Base-by-base conservation (phyloP, 2,888 invertebrate genomes). In the Encarsia formosa region DNA sequence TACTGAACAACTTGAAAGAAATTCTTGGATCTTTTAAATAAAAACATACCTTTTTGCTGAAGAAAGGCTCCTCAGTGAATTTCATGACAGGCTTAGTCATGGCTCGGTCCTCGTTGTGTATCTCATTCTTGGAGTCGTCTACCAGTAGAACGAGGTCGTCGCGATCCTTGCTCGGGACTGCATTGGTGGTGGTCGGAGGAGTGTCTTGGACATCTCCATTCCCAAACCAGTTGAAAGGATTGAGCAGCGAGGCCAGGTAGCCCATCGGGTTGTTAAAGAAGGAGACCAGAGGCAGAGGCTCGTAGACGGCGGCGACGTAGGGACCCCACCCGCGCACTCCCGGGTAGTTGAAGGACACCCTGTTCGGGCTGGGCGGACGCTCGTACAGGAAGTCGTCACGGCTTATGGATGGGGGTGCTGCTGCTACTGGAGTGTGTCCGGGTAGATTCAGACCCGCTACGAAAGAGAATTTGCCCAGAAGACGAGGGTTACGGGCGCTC, bases 391-490 rank as follows among this genome's bases (percentile, higher is more conserved):
- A n/a, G n/a, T n/a, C n/a, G n/a, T n/a, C n/a, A n/a, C n/a, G n/a
- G n/a, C n/a, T n/a, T n/a, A n/a, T n/a, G n/a, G n/a, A n/a, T n/a
- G n/a, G n/a, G n/a, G n/a, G n/a, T n/a, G n/a, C n/a, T n/a, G n/a
- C n/a, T n/a, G n/a, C n/a, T n/a, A n/a, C 34, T 5, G n/a, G 5
- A 5, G 34, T n/a, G 16, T 5, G n/a, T 11, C 59, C 58, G 8
- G 61, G 65, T 16, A 66, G 56, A 22, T 66, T 62, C 4, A 70
- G 44, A 24, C 71, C 70, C 31, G 70, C 63, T 4, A 71, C 34
- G 13, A 73, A 59, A 3, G 70, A 65, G 15, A 72, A 52, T 42
- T 63, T 62, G 3, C 66, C 63, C 2, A 70, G 60, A 37, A 69
- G 61, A 59, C 65, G 63, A 0, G 63, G 60, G 4, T 54, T 61